These are phyloP conservation scores for Heliocidaris erythrogramma DNA, from an alignment of 35 echinoderm and acorn worm species.

Conservation along the genomic window DNA sequence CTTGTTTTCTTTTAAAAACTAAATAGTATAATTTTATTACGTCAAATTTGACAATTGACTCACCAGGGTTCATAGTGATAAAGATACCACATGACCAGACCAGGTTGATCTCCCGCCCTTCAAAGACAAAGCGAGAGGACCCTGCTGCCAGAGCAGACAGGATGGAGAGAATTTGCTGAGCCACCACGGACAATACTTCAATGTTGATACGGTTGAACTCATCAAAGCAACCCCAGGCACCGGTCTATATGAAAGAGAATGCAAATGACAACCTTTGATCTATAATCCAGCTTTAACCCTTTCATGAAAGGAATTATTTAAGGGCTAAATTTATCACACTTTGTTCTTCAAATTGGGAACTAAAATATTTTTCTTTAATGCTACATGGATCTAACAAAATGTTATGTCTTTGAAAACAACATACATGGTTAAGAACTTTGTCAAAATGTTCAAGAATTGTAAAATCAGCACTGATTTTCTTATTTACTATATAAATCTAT, in stretches of 20 bases:
- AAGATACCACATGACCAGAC: constrained; percentile 99
- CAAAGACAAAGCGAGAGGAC: constrained; percentile 92
- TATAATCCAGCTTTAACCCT: too few relatives aligned
- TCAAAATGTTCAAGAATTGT: too few relatives aligned
- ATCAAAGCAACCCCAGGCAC: constrained; percentile 99
- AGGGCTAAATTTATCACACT: too few relatives aligned
- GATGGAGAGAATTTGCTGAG: constrained; percentile 96
- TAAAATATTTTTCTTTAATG: too few relatives aligned
- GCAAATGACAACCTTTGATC: too few relatives aligned
- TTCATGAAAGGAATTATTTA: too few relatives aligned
- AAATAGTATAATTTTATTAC: not conserved
- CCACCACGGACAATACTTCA: constrained; percentile 98
- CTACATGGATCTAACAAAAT: too few relatives aligned
- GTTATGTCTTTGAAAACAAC: too few relatives aligned
- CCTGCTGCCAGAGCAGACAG: constrained; percentile 95
- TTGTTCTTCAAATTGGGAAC: too few relatives aligned
- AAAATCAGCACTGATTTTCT: too few relatives aligned
- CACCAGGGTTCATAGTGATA: constrained; percentile 99
- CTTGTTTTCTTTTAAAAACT: not conserved
- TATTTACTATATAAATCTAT: too few relatives aligned
- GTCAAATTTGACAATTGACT: not conserved
- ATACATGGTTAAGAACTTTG: too few relatives aligned
- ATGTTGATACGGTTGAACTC: constrained; percentile 99
- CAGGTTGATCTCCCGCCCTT: constrained; percentile 94
- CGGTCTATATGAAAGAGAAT: constrained; percentile 66